Evolutionary conservation across 2,888 invertebrate species (phyloP).

Genomic region (Cylindroiulus punctatus): DNA sequence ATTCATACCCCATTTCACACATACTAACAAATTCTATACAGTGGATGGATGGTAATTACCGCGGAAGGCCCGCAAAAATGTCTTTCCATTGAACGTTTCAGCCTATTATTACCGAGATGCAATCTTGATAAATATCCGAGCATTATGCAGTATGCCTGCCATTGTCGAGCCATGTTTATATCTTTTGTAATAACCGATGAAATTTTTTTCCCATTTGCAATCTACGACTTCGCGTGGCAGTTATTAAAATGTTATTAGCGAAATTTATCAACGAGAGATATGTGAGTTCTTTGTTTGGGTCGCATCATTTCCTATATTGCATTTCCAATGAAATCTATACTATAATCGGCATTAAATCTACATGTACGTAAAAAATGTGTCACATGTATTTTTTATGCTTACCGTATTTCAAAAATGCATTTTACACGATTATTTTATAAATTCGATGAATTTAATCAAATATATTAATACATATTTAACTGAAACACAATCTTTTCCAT

Average conservation of each 20-base stretch:
- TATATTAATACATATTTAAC: too few species aligned
- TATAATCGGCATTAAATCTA: not conserved
- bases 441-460: too few species aligned
- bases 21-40: constrained; percentile 39
- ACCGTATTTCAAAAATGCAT: too few species aligned
- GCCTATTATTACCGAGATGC: constrained; percentile 14
- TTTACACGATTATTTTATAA: too few species aligned
- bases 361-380: not conserved
- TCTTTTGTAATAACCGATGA: not conserved
- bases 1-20: constrained; percentile 21
- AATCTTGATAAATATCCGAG: constrained; percentile 24
- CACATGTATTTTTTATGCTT: too few species aligned
- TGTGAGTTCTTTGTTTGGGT: not conserved
- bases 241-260: constrained; percentile 43
- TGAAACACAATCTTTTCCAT: too few species aligned
- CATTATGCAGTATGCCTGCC: not conserved
- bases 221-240: not conserved
- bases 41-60: not conserved
- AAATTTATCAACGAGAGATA: not conserved
- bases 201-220: constrained; percentile 3
- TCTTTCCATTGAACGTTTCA: constrained; percentile 7
- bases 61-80: not conserved
- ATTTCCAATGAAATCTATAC: not conserved
- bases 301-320: not conserved
- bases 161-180: constrained; percentile 31